Evolutionary conservation across 2,113 vertebrate genomes (phyloP), one percentile per base, ranked within the genome.

Genomic region (Mormyrus iriodes): DNA sequence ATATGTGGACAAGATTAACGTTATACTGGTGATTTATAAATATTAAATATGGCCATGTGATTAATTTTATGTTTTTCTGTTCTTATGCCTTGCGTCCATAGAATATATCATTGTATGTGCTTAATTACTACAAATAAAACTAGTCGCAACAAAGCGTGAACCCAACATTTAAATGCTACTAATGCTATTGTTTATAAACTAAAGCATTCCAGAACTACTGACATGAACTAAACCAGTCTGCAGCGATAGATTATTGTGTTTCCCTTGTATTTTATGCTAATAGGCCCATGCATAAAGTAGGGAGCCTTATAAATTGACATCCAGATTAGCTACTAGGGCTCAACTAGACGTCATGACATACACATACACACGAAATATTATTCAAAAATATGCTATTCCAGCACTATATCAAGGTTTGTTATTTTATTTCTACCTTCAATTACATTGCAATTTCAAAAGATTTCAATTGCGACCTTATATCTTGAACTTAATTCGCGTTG

Each of bases 121-220:
- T 69, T 69, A 69, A 69, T 69, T 69, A 69, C 61, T 31, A 69
- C 31, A 69, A 69, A 69, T 69, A 69, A 69, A 31, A 31, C 3
- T 15, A 79, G 31, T 42, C 13, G 15, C 6, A 79, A 79, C 12
- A 79, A 79, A n/a, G 17, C 12, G 15, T 79, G 15, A 15, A 17
- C 69, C 4, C 15, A 88, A 76, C 65, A 76, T 27, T 48, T n/a
- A 88, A 58, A 39, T 89, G 65, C 24, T 55, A 61, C 69, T 55
- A 48, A 31, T 3, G 27, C 39, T 73, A 53, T 19, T 61, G 24
- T 49, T 82, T 85, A 53, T 39, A 10, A n/a, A 49, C 15, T n/a
- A 58, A 76, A 19, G 17, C 46, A 79, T 87, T 93, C 96, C 92
- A 95, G 95, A 93, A 55, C 76, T 87, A 55, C 79, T 90, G 89